Percentiles rank a stretch among this genome's conserved stretches.
Conservation (phyloP, 2,797 vertebrate genomes). For the Enteromius unitaeniatus region DNA sequence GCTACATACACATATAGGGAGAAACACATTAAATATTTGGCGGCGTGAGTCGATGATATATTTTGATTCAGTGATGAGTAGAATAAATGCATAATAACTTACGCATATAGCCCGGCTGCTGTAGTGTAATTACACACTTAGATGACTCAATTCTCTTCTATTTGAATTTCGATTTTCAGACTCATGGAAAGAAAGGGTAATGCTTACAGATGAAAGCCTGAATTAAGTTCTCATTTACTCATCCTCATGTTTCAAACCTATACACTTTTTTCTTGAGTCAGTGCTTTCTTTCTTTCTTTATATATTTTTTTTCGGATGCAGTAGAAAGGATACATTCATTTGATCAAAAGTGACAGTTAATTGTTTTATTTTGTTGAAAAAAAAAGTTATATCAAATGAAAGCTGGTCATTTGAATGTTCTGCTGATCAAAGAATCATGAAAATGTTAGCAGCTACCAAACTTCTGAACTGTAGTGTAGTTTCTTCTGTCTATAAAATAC, state of each 20-base stretch:
- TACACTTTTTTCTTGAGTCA: not conserved
- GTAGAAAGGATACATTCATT: not conserved
- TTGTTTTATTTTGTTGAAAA: not conserved
- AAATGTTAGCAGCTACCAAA: not conserved
- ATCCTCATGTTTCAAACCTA: not conserved
- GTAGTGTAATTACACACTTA: not conserved
- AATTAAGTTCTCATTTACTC: not conserved
- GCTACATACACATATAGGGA: not conserved
- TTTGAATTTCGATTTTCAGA: not conserved
- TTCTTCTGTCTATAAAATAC: not conserved
- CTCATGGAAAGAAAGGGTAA: not conserved
- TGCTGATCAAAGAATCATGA: not conserved
- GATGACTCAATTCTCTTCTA: not conserved
- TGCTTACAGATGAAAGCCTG: not conserved
- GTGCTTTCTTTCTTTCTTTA: not conserved
- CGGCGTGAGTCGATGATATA: not conserved
- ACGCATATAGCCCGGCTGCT: not conserved
- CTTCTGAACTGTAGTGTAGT: not conserved
- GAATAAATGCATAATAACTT: slow-evolving; percentile 39
- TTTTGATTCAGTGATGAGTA: slow-evolving; percentile 15
- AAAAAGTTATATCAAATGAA: not conserved
- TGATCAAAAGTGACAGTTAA: not conserved
- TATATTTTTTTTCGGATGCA: not conserved
- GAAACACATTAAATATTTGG: not conserved
- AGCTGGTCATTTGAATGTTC: not conserved